Base-by-base conservation (phyloP, 37 sponge, comb jelly and placozoan species). In the Bolinopsis microptera region DNA sequence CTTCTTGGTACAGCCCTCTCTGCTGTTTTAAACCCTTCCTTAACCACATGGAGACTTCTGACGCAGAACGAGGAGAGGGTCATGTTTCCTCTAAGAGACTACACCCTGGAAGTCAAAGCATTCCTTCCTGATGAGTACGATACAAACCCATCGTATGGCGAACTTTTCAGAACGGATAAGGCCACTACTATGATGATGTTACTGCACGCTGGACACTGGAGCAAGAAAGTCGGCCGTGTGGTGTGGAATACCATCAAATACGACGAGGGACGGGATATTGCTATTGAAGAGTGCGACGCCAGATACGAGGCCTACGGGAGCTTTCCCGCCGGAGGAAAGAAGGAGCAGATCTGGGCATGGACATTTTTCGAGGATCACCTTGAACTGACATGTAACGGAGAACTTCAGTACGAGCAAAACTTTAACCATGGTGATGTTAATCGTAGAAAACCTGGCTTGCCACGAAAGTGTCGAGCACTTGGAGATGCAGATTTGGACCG, bases 281-380 rank as follows among this genome's bases (percentile, higher is more conserved):
- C 75, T 30, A 30, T 48, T 13, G 61, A 48, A 13, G 61, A 48
- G 61, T 48, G 61, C 13, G 61, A 48, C 13, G 61, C 61, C 61
- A 48, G 61, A 13, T 48, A 48, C 61, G 9, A 48, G 13, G 61
- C 61, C 5, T 48, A 48, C 61, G 22, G n/a, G 31, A n/a, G 3
- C 31, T n/a, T 30, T n/a, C 75, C 75, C 26, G 27, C 31, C 26
- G 26, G 18, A 3, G 75, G 75, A 28, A n/a, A n/a, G 31, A 30
- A n/a, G 31, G 75, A 72, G 26, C 75, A 72, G 75, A 72, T 72
- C 31, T 72, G 75, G 75, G 75, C 75, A 2, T 72, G 75, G 75
- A 28, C 5, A 8, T 72, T 72, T 28, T 28, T 30, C 5, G 31
- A 72, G 18, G 75, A 72, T 28, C 75, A 28, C 26, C 22, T 72